Evolutionary conservation across 2,888 invertebrate genomes (phyloP).

Genomic region (Polymixis flavicincta): DNA sequence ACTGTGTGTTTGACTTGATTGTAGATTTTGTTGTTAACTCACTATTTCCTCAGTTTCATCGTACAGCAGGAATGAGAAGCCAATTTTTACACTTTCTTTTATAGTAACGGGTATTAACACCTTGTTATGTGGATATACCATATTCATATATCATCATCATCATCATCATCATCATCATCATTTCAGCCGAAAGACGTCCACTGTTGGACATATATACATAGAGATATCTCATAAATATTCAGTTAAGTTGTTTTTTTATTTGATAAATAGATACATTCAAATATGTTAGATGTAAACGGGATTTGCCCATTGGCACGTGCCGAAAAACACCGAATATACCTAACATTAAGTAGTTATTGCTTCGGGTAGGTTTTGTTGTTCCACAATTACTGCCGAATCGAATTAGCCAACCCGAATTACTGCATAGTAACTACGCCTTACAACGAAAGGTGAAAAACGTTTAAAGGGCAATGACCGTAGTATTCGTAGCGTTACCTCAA

Average conservation of each 20-base stretch:
- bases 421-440: neutral
- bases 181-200: no score
- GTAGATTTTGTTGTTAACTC: neutral
- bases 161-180: no score
- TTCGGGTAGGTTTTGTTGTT: neutral
- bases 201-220: no score
- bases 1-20: neutral
- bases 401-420: neutral
- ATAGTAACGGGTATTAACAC: neutral
- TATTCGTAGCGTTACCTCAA: neutral
- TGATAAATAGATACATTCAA: no score
- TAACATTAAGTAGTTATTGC: neutral
- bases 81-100: neutral
- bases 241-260: no score
- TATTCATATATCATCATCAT: no score
- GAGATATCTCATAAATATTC: no score
- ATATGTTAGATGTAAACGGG: neutral
- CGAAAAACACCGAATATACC: neutral
- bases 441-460: neutral
- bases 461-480: neutral
- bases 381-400: neutral
- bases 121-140: neutral
- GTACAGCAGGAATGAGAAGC: neutral
- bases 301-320: neutral
- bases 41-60: neutral